Evolutionary conservation across 1,140 invertebrate genomes (phyloP), one percentile per base, ranked within the genome.

Genomic region (Uloborus diversus): DNA sequence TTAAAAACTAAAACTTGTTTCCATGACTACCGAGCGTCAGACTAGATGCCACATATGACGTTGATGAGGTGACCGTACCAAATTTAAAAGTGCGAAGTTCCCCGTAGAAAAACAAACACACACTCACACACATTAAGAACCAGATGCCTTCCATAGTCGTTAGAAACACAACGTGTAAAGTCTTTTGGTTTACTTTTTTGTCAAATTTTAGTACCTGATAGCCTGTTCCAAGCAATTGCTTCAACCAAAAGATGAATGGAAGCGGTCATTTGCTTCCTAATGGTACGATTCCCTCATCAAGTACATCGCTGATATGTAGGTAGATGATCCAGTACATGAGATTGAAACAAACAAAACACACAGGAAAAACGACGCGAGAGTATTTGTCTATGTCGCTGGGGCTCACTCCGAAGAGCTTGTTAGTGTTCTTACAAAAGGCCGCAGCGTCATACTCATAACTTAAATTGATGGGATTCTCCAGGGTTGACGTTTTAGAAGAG

Each of bases 291-390:
- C 96, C 94, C 86, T 96, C 94, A 85, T 94, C 94, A 71, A 96
- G 93, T 79, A 96, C 94, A 89, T 96, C 94, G 84, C 94, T 96
- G 85, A 97, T 96, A 90, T 97, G 95, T 82, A 97, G 89, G 85
- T 97, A 97, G 84, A 97, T 97, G 86, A 97, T 96, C 96, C 96
- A 98, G 88, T 98, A 97, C 94, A 96, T 96, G 70, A 97, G 91
- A 87, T 98, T 97, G 90, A 98, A 98, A 88, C 95, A 96, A 81
- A 97, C 94, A 89, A 98, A 98, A 89, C 95, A 96, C 64, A 98
- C 95, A 4, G 96, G 95, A 87, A 97, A 97, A 84, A 97, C 94
- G 87, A 97, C 96, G 84, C 96, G 91, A 35, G 94, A 96, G 86
- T 97, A 97, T 88, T 97, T 97, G 90, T 97, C 96, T 87, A 97